These are phyloP conservation scores for Hyphantria cunea DNA, from an alignment of 1,140 invertebrate species.

Conservation along the genomic window DNA sequence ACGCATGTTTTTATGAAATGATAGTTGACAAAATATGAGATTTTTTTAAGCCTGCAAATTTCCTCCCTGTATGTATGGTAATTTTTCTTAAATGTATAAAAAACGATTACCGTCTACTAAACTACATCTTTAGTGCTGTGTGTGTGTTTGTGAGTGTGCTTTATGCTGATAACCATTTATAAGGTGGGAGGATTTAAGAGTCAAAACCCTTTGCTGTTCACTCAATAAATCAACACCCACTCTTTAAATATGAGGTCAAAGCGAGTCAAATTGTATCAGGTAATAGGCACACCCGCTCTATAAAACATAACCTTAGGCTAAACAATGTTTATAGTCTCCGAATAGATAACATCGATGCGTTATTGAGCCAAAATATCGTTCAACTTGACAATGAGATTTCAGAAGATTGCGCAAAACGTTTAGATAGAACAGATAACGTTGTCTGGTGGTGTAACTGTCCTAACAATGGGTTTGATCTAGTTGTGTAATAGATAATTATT, in stretches of 20 bases:
- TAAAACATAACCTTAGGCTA: conserved; percentile 14
- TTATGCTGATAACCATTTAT: too few relatives aligned
- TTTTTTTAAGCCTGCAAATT: too few relatives aligned
- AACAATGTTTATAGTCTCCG: conserved; percentile 8
- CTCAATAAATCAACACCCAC: conserved; percentile 19
- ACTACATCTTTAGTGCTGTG: too few relatives aligned
- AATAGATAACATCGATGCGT: conserved; percentile 20
- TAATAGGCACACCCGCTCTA: conserved; percentile 1
- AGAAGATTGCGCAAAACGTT: conserved; percentile 22
- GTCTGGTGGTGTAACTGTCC: neutral
- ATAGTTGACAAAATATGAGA: too few relatives aligned
- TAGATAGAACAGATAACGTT: conserved; percentile 18
- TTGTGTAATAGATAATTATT: neutral
- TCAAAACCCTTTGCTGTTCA: conserved; percentile 5
- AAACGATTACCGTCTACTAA: too few relatives aligned
- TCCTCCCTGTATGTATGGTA: too few relatives aligned
- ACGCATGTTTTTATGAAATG: too few relatives aligned
- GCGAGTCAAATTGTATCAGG: conserved; percentile 18
- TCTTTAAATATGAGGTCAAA: conserved; percentile 16
- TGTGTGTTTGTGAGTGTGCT: too few relatives aligned
- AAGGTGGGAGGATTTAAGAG: conserved; percentile 8
- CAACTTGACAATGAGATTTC: conserved; percentile 27
- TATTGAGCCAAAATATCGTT: conserved; percentile 25
- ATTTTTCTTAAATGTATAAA: too few relatives aligned
- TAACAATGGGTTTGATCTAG: neutral